A percentile compares a stretch with the other conserved stretches of the same genome.
Evolutionary conservation across 2,797 vertebrate genomes (phyloP).

Genomic region (Poecilia picta): DNA sequence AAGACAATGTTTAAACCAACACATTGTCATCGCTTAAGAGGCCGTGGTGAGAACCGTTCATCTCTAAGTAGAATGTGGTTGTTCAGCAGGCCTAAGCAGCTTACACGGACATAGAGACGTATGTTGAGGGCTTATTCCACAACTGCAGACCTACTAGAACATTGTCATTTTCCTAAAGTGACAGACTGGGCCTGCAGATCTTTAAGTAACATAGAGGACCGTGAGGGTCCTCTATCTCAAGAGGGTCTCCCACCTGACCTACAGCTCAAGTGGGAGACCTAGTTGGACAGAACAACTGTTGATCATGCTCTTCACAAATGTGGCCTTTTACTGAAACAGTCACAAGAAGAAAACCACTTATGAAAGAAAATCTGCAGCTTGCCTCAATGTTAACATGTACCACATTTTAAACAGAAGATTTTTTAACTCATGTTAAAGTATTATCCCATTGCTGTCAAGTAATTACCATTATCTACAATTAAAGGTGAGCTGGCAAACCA

Average conservation of each 20-base stretch:
- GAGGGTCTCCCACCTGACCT: not conserved
- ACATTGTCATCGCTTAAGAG: not conserved
- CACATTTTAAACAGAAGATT: not conserved
- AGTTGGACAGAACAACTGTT: not conserved
- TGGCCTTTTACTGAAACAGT: not conserved
- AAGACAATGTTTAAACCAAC: not conserved
- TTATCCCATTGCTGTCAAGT: constrained; percentile 7
- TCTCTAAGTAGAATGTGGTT: not conserved
- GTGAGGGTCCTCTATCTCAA: not conserved
- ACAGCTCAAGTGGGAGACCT: not conserved
- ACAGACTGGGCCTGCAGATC: not conserved
- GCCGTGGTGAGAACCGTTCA: not conserved
- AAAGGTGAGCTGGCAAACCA: constrained; percentile 22
- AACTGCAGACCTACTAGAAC: not conserved
- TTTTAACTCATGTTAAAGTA: not conserved
- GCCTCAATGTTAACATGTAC: not conserved
- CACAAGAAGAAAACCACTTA: not conserved
- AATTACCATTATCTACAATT: constrained; percentile 31
- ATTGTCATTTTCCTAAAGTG: not conserved
- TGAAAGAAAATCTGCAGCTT: not conserved
- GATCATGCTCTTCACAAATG: not conserved
- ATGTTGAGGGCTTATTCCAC: not conserved
- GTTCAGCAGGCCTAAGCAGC: not conserved
- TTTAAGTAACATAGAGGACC: not conserved
- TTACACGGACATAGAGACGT: not conserved